These are phyloP conservation scores for Psilanteris sp. DNA, from an alignment of 1,140 invertebrate genomes.

Conservation along the genomic window DNA sequence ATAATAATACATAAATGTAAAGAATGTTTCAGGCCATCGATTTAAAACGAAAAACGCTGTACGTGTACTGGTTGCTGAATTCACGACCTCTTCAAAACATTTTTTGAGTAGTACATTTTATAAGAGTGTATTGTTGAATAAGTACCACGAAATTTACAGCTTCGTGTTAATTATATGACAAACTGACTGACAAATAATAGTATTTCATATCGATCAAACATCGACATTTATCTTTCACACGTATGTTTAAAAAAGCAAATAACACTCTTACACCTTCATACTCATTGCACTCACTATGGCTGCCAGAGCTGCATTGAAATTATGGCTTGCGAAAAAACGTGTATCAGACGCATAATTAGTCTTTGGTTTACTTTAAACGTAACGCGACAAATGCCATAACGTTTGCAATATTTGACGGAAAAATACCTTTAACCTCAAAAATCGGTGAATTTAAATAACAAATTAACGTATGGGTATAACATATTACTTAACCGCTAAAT, in stretches of 20 bases:
- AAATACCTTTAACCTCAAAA: slow-evolving; percentile 14
- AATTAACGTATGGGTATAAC: slow-evolving; percentile 24
- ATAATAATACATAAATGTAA: no score
- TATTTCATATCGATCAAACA: slow-evolving; percentile 15
- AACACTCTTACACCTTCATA: background rate
- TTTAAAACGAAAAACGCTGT: no score
- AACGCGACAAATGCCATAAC: slow-evolving; percentile 12
- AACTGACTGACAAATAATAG: slow-evolving; percentile 4
- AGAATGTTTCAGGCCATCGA: no score
- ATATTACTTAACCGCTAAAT: slow-evolving; percentile 13
- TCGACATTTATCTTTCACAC: slow-evolving; percentile 33
- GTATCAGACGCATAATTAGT: slow-evolving; percentile 23
- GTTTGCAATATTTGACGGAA: slow-evolving; percentile 26
- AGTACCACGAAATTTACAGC: no score
- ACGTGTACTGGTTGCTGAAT: no score
- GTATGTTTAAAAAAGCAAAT: slow-evolving; percentile 18
- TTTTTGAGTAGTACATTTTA: no score
- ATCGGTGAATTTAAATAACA: slow-evolving; percentile 16
- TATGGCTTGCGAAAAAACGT: no score
- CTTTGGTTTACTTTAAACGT: slow-evolving; percentile 20
- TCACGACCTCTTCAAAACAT: no score
- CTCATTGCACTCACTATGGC: slow-evolving; percentile 1
- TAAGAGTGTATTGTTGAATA: no score
- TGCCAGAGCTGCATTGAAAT: no score
- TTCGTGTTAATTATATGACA: slow-evolving; percentile 16